These are phyloP conservation scores for Drosophila oshimai DNA, from an alignment of 1,140 invertebrate species.

Conservation along the genomic window DNA sequence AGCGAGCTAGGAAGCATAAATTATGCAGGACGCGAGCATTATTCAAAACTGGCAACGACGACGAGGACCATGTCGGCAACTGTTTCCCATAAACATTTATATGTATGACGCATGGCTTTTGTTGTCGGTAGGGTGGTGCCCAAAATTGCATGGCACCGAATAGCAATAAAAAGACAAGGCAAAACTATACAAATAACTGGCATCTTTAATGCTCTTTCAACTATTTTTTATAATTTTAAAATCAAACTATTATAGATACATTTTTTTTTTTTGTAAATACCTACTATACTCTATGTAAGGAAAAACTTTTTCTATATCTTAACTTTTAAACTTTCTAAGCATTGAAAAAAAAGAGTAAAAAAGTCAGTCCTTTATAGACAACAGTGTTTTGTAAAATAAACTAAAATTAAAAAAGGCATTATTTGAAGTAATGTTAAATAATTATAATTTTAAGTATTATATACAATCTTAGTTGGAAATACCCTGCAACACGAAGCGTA, in stretches of 20 bases:
- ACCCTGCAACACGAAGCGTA: constrained; percentile 1
- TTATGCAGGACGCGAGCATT: constrained; percentile 73
- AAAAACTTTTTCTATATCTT: too few relatives aligned
- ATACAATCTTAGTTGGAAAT: background rate
- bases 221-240: background rate
- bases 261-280: too few relatives aligned
- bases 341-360: too few relatives aligned
- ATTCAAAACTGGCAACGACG: constrained; percentile 63
- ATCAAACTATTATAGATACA: background rate
- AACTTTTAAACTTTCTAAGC: too few relatives aligned
- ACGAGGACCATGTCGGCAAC: constrained; percentile 49
- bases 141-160: constrained; percentile 55
- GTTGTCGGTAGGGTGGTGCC: constrained; percentile 45
- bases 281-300: too few relatives aligned
- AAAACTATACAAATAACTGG: background rate
- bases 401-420: too few relatives aligned
- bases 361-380: too few relatives aligned
- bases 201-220: background rate
- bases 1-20: constrained; percentile 58
- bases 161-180: constrained; percentile 22
- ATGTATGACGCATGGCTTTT: constrained; percentile 61
- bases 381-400: too few relatives aligned
- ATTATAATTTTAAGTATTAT: background rate
- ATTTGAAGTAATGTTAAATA: too few relatives aligned
- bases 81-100: constrained; percentile 75